A percentile compares a stretch with the other conserved stretches of the same genome.
These are phyloP conservation scores for Zootoca vivipara DNA, from an alignment of 2,113 vertebrate genomes.

Conservation along the genomic window DNA sequence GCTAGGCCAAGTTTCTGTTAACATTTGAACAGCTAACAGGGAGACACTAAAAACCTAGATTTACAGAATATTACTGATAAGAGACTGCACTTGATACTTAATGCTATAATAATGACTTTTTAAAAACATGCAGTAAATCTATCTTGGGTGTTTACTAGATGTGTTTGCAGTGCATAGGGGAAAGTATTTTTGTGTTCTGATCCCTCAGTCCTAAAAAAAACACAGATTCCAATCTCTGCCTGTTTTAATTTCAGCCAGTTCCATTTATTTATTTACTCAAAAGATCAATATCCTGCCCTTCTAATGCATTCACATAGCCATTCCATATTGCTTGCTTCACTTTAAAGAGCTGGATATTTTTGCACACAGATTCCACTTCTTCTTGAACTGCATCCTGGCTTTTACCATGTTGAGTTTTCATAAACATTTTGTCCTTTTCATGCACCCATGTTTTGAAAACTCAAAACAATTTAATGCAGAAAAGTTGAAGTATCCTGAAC, in stretches of 20 bases:
- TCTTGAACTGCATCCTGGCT: neutral
- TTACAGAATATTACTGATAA: conserved; percentile 34
- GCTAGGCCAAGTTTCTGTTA: neutral
- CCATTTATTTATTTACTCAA: neutral
- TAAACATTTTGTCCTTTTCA: neutral
- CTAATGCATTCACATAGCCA: neutral
- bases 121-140: conserved; percentile 23
- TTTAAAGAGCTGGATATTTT: neutral
- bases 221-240: neutral
- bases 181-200: neutral
- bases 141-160: neutral
- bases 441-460: neutral
- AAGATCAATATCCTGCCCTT: too few relatives aligned
- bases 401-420: neutral
- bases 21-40: conserved; percentile 37
- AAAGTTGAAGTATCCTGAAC: neutral
- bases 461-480: neutral
- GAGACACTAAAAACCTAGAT: neutral
- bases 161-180: neutral
- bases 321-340: neutral
- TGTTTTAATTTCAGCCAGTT: neutral
- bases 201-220: neutral
- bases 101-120: conserved; percentile 33
- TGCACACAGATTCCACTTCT: neutral
- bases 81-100: conserved; percentile 25